Base-by-base conservation (phyloP, 2,113 vertebrate species). In the Chionomys nivalis region DNA sequence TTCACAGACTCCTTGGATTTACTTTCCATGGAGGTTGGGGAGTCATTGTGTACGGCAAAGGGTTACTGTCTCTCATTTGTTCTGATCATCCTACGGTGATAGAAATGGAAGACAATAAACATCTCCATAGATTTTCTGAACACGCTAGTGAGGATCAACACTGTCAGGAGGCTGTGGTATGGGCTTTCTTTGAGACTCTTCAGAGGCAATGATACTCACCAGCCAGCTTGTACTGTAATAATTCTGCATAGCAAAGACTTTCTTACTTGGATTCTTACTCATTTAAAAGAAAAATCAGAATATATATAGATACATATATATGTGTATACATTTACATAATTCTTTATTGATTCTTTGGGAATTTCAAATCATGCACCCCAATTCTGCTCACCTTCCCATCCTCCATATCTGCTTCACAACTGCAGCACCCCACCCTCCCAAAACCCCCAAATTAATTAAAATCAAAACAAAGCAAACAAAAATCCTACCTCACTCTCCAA, bases 231-330 rank as follows among this genome's bases (percentile, higher is more conserved):
- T 72, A 23, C 23, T 24, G 2, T 70, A 16, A 16, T 81, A 3
- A 91, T 65, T 91, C 55, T 87, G 23, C 78, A 12, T 73, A 78
- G 73, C 36, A 87, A 93, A 96, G 17, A 81, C 26, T 33, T 12
- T 55, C 52, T 86, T 68, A 63, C 65, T 68, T 47, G 36, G 28
- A 33, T 36, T 33, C 19, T 79, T 65, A 47, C 36, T 86, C 28
- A 66, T 47, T 86, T 47, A 68, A 86, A 36, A 49, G 42, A 28
- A 86, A 68, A 86, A 68, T 36, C 63, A 66, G n/a, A 33, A 65
- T 39, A 31, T 63, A 31, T 44, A 21, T 85, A 7, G 1, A 9
- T 72, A 26, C 5, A 31, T 68, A 31, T 5, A 26, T 31, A 31
- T 66, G 23, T 63, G 7, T 63, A 26, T 66, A 66, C 10, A 68